Base-by-base conservation (phyloP, 2,113 vertebrate genomes). In the Peromyscus maniculatus region DNA sequence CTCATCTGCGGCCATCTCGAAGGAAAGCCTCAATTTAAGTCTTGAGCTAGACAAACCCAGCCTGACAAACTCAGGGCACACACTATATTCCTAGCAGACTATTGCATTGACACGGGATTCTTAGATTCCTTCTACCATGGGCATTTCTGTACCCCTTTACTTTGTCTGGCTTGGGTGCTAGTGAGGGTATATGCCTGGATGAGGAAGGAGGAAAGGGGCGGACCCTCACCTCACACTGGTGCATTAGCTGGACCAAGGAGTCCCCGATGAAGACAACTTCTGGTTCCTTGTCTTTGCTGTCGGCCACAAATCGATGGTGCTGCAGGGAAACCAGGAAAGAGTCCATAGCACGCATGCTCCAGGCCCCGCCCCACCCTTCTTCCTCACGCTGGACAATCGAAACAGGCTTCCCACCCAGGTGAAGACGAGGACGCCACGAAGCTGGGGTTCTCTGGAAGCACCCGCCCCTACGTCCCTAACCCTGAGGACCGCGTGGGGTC, bases 251-350 rank as follows among this genome's bases (percentile, higher is more conserved):
- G 89, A 99, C 94, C 66, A 99, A 98, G 57, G 99, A 99, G 95
- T 99, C 99, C 74, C 99, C 99, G 36, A 99, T 99, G 98, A 99
- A 99, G 77, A 99, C 98, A 16, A 99, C 99, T 94, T 99, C 99
- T 0, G 99, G 99, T 91, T 99, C 99, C 97, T 99, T 99, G 95
- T 99, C 99, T 98, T 99, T 99, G 98, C 99, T 99, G 98, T 99
- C 99, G 0, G 99, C 98, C 72, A 99, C 99, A 91, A 99, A 99
- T 66, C 99, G 99, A 95, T 99, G 99, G 98, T 99, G 99, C 99
- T 99, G 92, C 24, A 24, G 89, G 49, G 43, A 87, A 79, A 75
- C 36, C 17, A 31, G 31, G 72, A 79, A 8, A 17, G 52, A 36
- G 80, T 91, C 87, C 87, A 16, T 0, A 66, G 71, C 33, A 92